Base-by-base conservation (phyloP, 2,113 vertebrate species). In the Amblyornis subalaris region DNA sequence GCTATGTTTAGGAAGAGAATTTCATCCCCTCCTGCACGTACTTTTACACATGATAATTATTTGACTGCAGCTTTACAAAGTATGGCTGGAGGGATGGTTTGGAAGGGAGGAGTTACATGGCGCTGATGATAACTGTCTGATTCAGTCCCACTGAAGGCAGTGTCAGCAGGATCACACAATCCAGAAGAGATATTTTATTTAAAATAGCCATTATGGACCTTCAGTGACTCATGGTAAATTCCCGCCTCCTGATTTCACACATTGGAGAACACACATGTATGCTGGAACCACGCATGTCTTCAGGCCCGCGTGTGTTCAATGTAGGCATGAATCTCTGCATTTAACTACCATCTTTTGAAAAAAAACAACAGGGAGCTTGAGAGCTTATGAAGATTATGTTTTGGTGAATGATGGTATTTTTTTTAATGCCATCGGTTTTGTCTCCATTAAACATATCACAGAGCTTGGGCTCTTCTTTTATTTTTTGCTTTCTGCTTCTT, bases 1-100 rank as follows among this genome's bases (percentile, higher is more conserved):
- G 90, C 90, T 95, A 61, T 71, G 60, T 95, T 93, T 95, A 66
- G 88, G 87, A 76, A 73, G 78, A 85, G 75, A 95, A 80, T 73
- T 85, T 88, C 69, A 91, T 78, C 77, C 78, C 45, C 60, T 91
- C 60, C 78, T 93, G 82, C 85, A 90, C 0, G 1, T 85, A 66
- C 67, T 85, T 94, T 26, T 66, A 50, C 85, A 65, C 4, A 15
- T 65, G 57, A 53, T 91, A 79, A 79, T 79, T 94, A 92, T 94
- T 95, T 78, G 47, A 69, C 62, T 85, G 70, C 69, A 95, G 61
- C 83, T 95, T 93, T 89, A 61, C 85, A 62, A 94, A 89, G 51
- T n/a, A 47, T 85, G 89, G 71, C 91, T 92, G 64, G 85, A 94
- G 94, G 92, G 87, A 50, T 82, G 87, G 55, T 85, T 94, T 72